Evolutionary conservation across 2,888 invertebrate genomes (phyloP).

Genomic region (Heteromyza rotundicornis): DNA sequence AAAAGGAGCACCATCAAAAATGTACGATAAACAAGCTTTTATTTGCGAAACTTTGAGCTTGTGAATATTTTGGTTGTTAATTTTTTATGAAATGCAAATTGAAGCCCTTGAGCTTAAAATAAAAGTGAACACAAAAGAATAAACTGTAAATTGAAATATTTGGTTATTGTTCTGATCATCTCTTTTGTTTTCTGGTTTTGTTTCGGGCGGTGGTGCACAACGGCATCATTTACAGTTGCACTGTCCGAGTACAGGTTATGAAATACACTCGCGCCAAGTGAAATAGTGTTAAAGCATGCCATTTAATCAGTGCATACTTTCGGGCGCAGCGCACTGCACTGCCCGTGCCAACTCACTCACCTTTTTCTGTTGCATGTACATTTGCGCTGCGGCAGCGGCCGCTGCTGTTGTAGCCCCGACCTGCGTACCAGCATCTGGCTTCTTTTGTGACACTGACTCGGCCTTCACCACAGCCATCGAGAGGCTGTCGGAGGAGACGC

Average conservation of each 20-base stretch:
- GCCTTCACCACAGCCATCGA: slow-evolving; percentile 59
- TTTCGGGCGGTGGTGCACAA: too few relatives aligned
- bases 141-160: not conserved
- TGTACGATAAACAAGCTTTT: not conserved
- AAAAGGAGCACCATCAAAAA: not conserved
- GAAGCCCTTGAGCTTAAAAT: slow-evolving; percentile 5
- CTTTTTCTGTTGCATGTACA: slow-evolving; percentile 61
- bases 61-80: not conserved
- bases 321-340: too few relatives aligned
- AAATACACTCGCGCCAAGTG: too few relatives aligned
- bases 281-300: slow-evolving; percentile 14
- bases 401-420: slow-evolving; percentile 38
- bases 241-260: too few relatives aligned
- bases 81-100: not conserved
- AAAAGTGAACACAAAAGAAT: slow-evolving; percentile 5
- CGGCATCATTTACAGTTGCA: too few relatives aligned
- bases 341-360: slow-evolving; percentile 41
- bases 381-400: slow-evolving; percentile 48
- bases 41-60: not conserved
- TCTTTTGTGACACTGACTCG: slow-evolving; percentile 57
- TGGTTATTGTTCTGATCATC: too few relatives aligned
- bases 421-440: slow-evolving; percentile 47
- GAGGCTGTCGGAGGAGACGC: slow-evolving; percentile 48
- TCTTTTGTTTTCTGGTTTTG: too few relatives aligned
- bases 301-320: slow-evolving; percentile 27